Conservation (phyloP, 1,140 invertebrate species). For the Bombus haemorrhoidalis region DNA sequence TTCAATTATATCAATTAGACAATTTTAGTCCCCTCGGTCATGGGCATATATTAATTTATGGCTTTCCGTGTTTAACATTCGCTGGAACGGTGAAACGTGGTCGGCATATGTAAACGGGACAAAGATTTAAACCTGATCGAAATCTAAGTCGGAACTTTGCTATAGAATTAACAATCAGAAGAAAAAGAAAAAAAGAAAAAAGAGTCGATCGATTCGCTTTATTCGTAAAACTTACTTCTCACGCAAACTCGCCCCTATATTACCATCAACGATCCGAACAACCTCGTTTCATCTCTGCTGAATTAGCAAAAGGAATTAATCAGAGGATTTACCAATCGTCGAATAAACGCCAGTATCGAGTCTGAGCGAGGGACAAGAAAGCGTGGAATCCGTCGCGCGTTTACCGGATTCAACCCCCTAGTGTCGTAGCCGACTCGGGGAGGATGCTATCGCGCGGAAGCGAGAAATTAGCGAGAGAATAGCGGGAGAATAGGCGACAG, state of each 20-base stretch:
- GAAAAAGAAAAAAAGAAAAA: too few species aligned
- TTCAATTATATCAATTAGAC: slow-evolving; percentile 1
- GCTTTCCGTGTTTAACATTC: neutral
- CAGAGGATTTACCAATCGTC: neutral
- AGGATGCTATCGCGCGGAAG: neutral
- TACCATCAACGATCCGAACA: neutral
- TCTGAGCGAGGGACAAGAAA: neutral
- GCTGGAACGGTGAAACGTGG: neutral
- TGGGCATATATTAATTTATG: slow-evolving; percentile 32
- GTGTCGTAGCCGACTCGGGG: neutral
- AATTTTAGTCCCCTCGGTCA: slow-evolving; percentile 11
- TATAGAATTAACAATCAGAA: neutral
- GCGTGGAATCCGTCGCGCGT: neutral
- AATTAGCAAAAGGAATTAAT: neutral
- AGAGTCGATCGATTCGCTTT: neutral
- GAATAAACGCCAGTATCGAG: slow-evolving; percentile 2
- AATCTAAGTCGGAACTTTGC: neutral
- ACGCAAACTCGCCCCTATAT: neutral
- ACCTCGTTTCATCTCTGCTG: neutral
- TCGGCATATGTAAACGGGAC: too few species aligned
- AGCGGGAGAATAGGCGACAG: neutral
- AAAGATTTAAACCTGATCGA: neutral
- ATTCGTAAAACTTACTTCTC: neutral
- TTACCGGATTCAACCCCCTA: neutral
- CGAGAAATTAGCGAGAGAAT: neutral